Evolutionary conservation across 2,113 vertebrate genomes (phyloP).

Genomic region (Gadus chalcogrammus): DNA sequence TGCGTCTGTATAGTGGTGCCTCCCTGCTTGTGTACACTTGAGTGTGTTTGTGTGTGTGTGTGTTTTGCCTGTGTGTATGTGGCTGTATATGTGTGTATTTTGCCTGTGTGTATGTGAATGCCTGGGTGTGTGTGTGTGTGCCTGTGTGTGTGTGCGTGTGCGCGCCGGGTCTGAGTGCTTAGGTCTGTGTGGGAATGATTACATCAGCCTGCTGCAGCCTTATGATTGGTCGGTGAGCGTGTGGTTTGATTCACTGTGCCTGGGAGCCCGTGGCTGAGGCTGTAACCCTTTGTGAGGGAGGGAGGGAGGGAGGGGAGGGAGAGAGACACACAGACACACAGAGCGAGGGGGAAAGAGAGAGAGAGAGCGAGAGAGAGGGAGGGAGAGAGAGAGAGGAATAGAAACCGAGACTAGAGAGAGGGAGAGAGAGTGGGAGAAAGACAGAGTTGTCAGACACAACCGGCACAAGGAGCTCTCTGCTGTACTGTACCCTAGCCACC

Average conservation of each 20-base stretch:
- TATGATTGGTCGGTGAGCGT: constrained; percentile 68
- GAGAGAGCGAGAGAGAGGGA: constrained; percentile 26
- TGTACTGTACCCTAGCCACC: constrained; percentile 47
- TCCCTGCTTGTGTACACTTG: not conserved
- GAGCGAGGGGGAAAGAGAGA: constrained; percentile 38
- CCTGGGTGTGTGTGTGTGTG: constrained; percentile 6
- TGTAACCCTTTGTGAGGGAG: constrained; percentile 69
- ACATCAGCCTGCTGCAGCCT: constrained; percentile 69
- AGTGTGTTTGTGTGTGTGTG: constrained; percentile 45
- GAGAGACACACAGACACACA: constrained; percentile 19
- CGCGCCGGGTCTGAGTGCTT: constrained; percentile 17
- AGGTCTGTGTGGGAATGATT: constrained; percentile 72
- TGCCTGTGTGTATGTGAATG: not conserved
- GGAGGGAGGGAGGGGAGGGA: constrained; percentile 37
- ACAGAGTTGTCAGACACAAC: constrained; percentile 68
- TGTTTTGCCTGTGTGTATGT: too few species aligned
- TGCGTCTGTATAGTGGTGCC: constrained; percentile 19
- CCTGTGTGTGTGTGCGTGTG: not conserved
- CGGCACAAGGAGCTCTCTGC: constrained; percentile 51
- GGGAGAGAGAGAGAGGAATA: constrained; percentile 22
- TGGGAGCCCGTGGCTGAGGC: constrained; percentile 67
- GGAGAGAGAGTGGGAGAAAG: constrained; percentile 19
- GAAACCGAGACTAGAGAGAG: not conserved
- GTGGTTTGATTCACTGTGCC: constrained; percentile 73
- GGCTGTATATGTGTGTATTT: too few species aligned